Conservation (phyloP, 2,888 invertebrate species). For the Papilio gigon region DNA sequence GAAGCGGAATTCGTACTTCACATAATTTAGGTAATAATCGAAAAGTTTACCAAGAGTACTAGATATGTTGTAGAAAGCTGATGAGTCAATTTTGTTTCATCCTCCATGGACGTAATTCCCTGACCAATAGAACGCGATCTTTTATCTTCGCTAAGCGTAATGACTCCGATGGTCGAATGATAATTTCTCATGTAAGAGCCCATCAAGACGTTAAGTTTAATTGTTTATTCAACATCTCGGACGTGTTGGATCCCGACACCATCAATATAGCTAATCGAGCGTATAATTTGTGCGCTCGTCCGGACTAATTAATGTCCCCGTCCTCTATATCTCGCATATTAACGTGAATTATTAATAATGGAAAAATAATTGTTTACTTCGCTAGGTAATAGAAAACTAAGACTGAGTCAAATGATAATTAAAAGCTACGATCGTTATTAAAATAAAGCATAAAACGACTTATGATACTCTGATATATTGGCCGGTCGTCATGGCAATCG, state of each 20-base stretch:
- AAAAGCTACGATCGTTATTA: not conserved
- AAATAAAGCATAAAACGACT: not conserved
- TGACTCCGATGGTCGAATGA: not conserved
- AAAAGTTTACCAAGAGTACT: no score
- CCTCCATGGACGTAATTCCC: no score
- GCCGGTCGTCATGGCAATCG: no score
- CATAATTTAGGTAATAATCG: no score
- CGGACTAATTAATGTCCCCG: conserved; percentile 67
- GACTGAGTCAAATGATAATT: no score
- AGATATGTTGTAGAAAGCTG: no score
- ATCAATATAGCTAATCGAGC: conserved; percentile 77
- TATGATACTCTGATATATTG: no score
- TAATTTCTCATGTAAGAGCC: not conserved
- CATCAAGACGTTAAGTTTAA: not conserved
- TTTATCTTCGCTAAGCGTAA: no score
- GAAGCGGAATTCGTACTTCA: no score
- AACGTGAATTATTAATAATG: conserved; percentile 10
- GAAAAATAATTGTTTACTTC: conserved; percentile 11
- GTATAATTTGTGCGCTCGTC: conserved; percentile 71
- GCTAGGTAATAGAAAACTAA: not conserved
- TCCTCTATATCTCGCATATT: not conserved
- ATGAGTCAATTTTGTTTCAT: no score
- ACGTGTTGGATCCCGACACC: conserved; percentile 56
- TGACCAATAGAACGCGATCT: no score
- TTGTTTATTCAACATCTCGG: conserved; percentile 12